These are phyloP conservation scores for Pammene fasciana DNA, from an alignment of 2,888 invertebrate genomes.

Conservation along the genomic window DNA sequence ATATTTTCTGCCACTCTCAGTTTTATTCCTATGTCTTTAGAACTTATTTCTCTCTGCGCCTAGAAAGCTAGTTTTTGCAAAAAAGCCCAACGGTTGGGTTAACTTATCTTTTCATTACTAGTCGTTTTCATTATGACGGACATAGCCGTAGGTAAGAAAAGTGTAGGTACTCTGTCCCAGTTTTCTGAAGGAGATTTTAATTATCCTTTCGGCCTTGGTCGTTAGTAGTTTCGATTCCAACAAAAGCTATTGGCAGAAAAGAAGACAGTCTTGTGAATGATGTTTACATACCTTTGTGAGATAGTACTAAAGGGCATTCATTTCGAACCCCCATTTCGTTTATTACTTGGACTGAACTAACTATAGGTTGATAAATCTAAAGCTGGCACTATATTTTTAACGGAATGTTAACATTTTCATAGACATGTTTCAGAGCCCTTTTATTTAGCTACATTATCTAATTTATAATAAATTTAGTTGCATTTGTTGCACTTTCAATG, in stretches of 20 bases:
- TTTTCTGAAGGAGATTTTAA: conserved; percentile 25
- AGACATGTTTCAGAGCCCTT: too few species aligned
- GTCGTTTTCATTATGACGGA: conserved; percentile 27
- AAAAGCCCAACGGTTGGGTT: conserved; percentile 30
- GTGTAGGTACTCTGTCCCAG: conserved; percentile 22
- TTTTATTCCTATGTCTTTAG: conserved; percentile 11
- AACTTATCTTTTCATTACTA: conserved; percentile 30
- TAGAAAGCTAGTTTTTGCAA: conserved; percentile 2
- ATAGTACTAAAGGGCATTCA: background rate
- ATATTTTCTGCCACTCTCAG: background rate
- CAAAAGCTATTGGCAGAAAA: background rate
- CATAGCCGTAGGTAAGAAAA: conserved; percentile 17
- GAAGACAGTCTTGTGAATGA: background rate
- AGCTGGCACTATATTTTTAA: too few species aligned
- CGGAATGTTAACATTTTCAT: too few species aligned
- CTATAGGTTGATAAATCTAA: background rate
- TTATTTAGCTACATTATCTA: too few species aligned
- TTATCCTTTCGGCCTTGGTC: conserved; percentile 16
- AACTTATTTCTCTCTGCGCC: background rate
- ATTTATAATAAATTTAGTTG: too few species aligned
- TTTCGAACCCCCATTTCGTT: background rate
- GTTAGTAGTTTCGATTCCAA: background rate
- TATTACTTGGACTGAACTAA: background rate
- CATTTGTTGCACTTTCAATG: too few species aligned
- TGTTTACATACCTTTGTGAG: background rate